Evolutionary conservation across 2,113 vertebrate genomes (phyloP), one percentile per base, ranked within the genome.

Genomic region (Petromus typicus): DNA sequence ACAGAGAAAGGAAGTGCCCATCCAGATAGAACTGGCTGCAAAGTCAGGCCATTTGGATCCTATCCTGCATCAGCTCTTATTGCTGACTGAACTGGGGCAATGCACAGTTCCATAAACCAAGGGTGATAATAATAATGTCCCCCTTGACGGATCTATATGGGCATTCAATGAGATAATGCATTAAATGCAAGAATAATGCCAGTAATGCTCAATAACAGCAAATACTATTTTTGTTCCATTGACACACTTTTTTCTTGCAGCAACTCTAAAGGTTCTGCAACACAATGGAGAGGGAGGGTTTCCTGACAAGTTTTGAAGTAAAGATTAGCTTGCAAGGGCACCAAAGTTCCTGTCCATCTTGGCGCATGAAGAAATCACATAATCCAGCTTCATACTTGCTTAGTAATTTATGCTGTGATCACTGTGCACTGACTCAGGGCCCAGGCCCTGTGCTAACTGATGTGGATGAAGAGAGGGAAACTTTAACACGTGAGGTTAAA

Each of bases 291-390:
- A 66, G 10, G 56, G 9, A 14, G 37, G 59, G 27, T 71, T 78
- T 83, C 40, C n/a, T 67, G 88, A 61, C 67, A 27, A 88, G 61
- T 92, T 96, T 51, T 64, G 73, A 88, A 89, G 66, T 2, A 37
- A 80, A 37, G 57, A 13, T 54, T 81, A 9, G 16, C 80, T 88
- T 43, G 51, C 40, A 92, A 94, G 83, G 57, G 45, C 61, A 83
- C 51, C 4, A 40, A 84, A 51, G 37, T 32, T 86, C 63, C 69
- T 45, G 1, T 78, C 23, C 80, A 86, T 91, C 34, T 86, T 64
- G 16, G 20, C 79, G 25, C 66, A 32, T 43, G 64, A 86, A 48
- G 69, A 69, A 80, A 54, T 69, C 56, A 1, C 40, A 25, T 3
- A 34, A 22, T 83, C 27, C n/a, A 91, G 23, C 6, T 57, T 32